Percentiles rank a stretch among this genome's conserved stretches.
These are phyloP conservation scores for Thunnus thynnus DNA, from an alignment of 2,113 vertebrate genomes.

Conservation along the genomic window DNA sequence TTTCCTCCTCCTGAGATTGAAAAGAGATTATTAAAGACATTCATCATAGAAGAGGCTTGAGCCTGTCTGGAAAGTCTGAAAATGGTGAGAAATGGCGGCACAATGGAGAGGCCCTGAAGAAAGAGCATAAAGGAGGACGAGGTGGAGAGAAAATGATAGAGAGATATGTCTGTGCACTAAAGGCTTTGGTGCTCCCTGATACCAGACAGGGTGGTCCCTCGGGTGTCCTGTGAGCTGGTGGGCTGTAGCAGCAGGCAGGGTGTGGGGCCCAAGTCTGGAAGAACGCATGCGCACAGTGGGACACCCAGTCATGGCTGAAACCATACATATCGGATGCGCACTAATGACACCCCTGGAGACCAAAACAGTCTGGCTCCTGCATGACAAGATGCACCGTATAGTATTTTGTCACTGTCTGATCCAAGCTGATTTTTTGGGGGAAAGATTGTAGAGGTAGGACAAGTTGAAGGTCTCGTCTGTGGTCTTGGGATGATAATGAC, in stretches of 20 bases:
- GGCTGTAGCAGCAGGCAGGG: conserved; percentile 53
- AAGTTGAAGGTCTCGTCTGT: conserved; percentile 30
- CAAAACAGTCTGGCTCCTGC: conserved; percentile 57
- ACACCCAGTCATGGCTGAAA: conserved; percentile 60
- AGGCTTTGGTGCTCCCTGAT: conserved; percentile 47
- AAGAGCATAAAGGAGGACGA: conserved; percentile 24
- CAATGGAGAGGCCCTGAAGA: conserved; percentile 34
- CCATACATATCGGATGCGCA: conserved; percentile 57
- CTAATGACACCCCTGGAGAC: conserved; percentile 81
- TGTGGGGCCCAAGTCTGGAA: conserved; percentile 49
- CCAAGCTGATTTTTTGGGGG: conserved; percentile 8
- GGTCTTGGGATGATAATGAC: conserved; percentile 18
- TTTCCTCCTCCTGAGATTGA: conserved; percentile 77
- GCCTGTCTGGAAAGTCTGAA: conserved; percentile 62
- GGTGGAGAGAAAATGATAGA: conserved; percentile 32
- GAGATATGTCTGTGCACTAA: conserved; percentile 50
- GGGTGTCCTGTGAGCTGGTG: conserved; percentile 50
- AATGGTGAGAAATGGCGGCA: conserved; percentile 61
- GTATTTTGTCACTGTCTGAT: conserved; percentile 45
- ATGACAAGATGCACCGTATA: conserved; percentile 47
- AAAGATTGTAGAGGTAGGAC: conserved; percentile 17
- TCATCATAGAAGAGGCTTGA: conserved; percentile 70
- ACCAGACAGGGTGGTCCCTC: conserved; percentile 65
- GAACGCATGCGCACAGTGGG: conserved; percentile 55
- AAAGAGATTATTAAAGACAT: conserved; percentile 83